A percentile compares a stretch with the other conserved stretches of the same genome.
Conservation (phyloP, 2,797 vertebrate genomes). For the Melanitta fusca region DNA sequence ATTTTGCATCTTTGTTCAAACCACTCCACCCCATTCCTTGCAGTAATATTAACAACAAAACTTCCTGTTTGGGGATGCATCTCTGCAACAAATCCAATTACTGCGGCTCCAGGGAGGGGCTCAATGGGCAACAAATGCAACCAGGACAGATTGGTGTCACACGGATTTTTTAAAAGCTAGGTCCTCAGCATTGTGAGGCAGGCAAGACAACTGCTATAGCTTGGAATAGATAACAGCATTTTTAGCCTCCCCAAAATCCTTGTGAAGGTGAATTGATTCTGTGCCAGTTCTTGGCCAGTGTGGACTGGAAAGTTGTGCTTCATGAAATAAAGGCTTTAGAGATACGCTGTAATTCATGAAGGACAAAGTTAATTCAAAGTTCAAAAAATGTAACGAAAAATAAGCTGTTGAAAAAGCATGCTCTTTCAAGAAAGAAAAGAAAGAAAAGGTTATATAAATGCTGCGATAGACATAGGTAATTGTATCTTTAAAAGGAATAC, state of each 20-base stretch:
- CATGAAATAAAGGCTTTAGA: not conserved
- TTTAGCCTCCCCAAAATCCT: not conserved
- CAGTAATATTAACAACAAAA: constrained; percentile 24
- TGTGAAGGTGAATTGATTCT: not conserved
- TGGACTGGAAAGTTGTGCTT: not conserved
- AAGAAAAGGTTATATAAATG: not conserved
- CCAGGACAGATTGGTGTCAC: not conserved
- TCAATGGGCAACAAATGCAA: not conserved
- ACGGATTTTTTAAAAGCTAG: not conserved
- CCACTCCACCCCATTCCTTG: constrained; percentile 59
- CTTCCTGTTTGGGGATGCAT: constrained; percentile 39
- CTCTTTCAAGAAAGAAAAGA: not conserved
- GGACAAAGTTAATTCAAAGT: not conserved
- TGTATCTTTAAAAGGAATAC: not conserved
- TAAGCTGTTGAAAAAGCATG: not conserved
- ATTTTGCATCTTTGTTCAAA: constrained; percentile 1
- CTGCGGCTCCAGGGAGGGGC: not conserved
- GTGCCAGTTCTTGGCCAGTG: not conserved
- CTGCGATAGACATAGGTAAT: not conserved
- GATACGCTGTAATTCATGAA: not conserved
- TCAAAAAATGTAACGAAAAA: not conserved
- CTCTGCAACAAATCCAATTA: constrained; percentile 23
- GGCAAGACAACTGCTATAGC: not conserved
- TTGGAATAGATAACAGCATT: not conserved
- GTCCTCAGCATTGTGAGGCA: not conserved